Evolutionary conservation across 2,113 vertebrate species (phyloP), one percentile per base, ranked within the genome.

Genomic region (Agelaius tricolor): DNA sequence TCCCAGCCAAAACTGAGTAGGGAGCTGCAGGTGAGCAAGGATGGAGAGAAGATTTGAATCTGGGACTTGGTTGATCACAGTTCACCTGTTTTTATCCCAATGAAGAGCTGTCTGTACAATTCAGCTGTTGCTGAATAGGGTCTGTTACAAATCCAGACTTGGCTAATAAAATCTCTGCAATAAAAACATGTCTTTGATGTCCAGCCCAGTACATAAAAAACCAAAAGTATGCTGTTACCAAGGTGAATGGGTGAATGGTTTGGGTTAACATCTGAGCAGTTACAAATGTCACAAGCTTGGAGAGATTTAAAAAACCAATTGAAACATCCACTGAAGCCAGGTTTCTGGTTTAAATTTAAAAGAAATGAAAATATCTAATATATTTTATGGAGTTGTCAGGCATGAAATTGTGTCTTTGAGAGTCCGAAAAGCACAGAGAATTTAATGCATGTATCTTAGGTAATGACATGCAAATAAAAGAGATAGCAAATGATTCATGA

Each of bases 171-270:
- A 90, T 75, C 80, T 52, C 76, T 41, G 44, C 65, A 94, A 95
- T 97, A 94, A 98, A 98, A 96, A 44, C 68, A 15, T 16, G 63
- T 80, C 97, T 98, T 98, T 98, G 97, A 98, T 96, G 97, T 97
- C 80, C 84, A 39, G 75, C 95, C 95, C 87, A 83, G 95, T 95
- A 90, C 93, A 95, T 95, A 97, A 98, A 97, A 96, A 96, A 18
- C n/a, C 95, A 94, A 79, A 95, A 97, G 93, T 94, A 85, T 78
- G 97, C 91, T 96, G 95, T 97, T 93, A 90, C 96, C 73, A 96
- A 97, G 97, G 97, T 97, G 96, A 96, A 80, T 35, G 94, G 80
- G 89, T 76, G 94, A 94, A 95, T 84, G 97, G 96, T 96, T 96
- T 94, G 94, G 95, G 95, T 97, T 97, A 96, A 90, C 95, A 86